Evolutionary conservation across 2,113 vertebrate species (phyloP).

Genomic region (Oreotrochilus melanogaster): DNA sequence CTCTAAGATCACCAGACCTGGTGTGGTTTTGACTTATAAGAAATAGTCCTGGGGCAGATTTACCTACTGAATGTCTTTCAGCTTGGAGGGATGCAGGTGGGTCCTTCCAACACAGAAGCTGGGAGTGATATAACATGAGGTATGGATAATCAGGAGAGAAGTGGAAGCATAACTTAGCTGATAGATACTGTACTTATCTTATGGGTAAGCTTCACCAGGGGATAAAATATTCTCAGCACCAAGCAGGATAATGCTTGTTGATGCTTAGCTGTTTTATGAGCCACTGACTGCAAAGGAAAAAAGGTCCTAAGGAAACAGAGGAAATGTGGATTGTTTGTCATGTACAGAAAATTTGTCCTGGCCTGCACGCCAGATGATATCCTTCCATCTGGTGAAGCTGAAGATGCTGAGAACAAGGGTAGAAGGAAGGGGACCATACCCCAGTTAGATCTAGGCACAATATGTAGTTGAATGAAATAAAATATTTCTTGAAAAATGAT

Average conservation of each 20-base stretch:
- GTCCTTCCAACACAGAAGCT: neutral
- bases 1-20: neutral
- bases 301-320: neutral
- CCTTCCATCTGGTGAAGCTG: conserved; percentile 35
- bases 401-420: conserved; percentile 13
- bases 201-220: neutral
- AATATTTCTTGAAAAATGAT: conserved; percentile 44
- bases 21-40: neutral
- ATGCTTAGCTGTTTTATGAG: neutral
- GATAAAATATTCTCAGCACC: neutral
- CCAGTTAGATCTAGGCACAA: neutral
- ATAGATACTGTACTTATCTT: neutral
- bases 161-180: neutral
- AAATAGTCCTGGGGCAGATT: neutral
- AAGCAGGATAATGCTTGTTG: rapidly evolving
- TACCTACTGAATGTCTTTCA: neutral
- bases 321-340: neutral
- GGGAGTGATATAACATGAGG: neutral
- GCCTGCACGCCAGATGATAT: conserved; percentile 58
- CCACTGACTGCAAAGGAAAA: neutral
- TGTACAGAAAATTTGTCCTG: neutral
- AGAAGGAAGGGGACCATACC: conserved; percentile 15
- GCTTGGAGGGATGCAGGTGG: rapidly evolving
- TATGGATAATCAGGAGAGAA: neutral
- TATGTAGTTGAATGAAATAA: neutral